These are phyloP conservation scores for Campoletis raptor DNA, from an alignment of 2,888 invertebrate genomes.

Conservation along the genomic window DNA sequence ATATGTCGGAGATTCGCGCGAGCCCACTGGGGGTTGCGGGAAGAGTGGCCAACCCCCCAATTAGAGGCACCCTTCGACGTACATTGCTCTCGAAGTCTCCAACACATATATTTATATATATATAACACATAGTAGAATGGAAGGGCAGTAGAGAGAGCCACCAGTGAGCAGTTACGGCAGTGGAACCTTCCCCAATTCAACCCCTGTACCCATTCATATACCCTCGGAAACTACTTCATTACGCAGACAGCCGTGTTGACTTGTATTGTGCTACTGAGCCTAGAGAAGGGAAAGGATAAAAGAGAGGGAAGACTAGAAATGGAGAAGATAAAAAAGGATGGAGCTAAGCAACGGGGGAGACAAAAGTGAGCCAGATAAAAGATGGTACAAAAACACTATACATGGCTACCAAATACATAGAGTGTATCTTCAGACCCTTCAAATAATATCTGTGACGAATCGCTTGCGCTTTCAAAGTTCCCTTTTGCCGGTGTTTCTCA, in stretches of 20 bases:
- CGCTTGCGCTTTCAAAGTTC: constrained; percentile 80
- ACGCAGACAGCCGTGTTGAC: constrained; percentile 85
- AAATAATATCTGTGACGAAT: constrained; percentile 85
- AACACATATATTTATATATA: not conserved
- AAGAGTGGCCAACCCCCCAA: constrained; percentile 83
- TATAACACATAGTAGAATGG: not conserved
- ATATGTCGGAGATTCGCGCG: constrained; percentile 81
- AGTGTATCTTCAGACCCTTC: constrained; percentile 66
- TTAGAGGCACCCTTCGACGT: constrained; percentile 81
- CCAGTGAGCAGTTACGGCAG: constrained; percentile 50
- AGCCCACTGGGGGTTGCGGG: constrained; percentile 73
- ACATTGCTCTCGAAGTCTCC: constrained; percentile 64
- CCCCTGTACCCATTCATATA: constrained; percentile 73
- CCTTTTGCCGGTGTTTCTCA: constrained; percentile 73
- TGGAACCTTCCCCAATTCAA: constrained; percentile 38
- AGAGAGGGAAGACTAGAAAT: constrained; percentile 29
- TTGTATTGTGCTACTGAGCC: constrained; percentile 82
- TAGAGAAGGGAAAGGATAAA: constrained; percentile 43
- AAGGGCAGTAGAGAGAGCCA: constrained; percentile 37
- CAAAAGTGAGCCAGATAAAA: constrained; percentile 43
- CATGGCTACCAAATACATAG: constrained; percentile 13
- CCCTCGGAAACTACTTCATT: constrained; percentile 84
- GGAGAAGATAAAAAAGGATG: constrained; percentile 30
- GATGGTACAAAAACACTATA: constrained; percentile 32
- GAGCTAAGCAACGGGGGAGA: constrained; percentile 21